Evolutionary conservation across 2,113 vertebrate species (phyloP).

Genomic region (Melanostigma gelatinosum): DNA sequence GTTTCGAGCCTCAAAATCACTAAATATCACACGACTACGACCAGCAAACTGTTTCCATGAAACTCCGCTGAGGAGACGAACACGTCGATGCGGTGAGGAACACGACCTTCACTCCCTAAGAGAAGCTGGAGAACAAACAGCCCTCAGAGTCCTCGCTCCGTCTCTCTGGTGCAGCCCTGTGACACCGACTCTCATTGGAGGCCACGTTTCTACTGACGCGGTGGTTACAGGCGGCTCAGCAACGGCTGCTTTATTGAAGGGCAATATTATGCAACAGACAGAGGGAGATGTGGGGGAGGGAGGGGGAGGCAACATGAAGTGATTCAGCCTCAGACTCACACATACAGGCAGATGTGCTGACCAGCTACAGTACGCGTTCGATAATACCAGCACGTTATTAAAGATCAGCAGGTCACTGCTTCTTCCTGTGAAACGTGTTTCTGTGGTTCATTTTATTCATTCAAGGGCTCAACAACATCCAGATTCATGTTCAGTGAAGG

Average conservation of each 20-base stretch:
- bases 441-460: background rate
- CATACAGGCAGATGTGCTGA: background rate
- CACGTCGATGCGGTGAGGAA: background rate
- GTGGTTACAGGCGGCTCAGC: conserved; percentile 3
- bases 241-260: conserved; percentile 34
- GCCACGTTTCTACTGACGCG: conserved; percentile 21
- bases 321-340: background rate
- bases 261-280: conserved; percentile 38
- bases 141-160: conserved; percentile 11
- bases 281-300: background rate
- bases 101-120: background rate
- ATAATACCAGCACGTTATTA: background rate
- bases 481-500: too few relatives aligned
- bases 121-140: background rate
- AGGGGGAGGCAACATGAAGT: background rate
- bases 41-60: background rate
- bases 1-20: background rate
- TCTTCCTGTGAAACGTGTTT: background rate
- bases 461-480: too few relatives aligned
- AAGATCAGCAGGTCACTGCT: background rate
- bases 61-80: background rate
- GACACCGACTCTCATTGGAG: conserved; percentile 36
- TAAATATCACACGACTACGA: background rate
- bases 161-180: background rate
- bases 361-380: background rate